Conservation (phyloP, 2,888 invertebrate species). For the Epsilonema sp. region DNA sequence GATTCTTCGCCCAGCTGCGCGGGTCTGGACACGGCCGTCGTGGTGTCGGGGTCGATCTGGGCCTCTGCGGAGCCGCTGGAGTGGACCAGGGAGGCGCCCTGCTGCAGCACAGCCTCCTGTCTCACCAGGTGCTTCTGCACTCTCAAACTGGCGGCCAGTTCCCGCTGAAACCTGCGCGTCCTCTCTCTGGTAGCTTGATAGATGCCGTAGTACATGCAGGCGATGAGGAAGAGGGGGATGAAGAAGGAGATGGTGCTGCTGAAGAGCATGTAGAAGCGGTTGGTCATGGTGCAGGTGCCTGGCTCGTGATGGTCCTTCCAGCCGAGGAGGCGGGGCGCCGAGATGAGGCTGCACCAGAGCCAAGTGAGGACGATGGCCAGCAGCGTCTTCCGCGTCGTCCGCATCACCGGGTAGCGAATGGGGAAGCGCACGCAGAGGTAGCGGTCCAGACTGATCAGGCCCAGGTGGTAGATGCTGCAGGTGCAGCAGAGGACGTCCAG, state of each 20-base stretch:
- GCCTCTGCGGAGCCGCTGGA: too few relatives aligned
- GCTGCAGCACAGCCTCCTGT: too few relatives aligned
- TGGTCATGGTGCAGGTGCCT: conserved; percentile 5
- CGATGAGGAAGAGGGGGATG: conserved; percentile 5
- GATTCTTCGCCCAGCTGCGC: too few relatives aligned
- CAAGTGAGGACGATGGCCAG: conserved; percentile 7
- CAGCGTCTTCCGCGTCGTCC: conserved; percentile 5
- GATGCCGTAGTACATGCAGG: conserved; percentile 5
- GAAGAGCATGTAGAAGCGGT: conserved; percentile 5
- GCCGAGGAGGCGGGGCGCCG: conserved; percentile 3
- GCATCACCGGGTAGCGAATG: conserved; percentile 3
- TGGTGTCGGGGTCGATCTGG: too few relatives aligned
- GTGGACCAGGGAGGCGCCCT: too few relatives aligned
- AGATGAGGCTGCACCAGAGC: conserved; percentile 6
- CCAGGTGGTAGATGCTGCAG: conserved; percentile 9
- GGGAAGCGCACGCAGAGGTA: conserved; percentile 9
- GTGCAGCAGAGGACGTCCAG: conserved; percentile 10
- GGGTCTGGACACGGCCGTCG: too few relatives aligned
- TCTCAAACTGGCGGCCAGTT: not conserved
- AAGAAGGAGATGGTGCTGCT: conserved; percentile 8
- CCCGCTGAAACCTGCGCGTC: not conserved
- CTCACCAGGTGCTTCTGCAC: not conserved
- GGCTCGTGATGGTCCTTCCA: not conserved
- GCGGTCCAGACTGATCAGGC: conserved; percentile 7
- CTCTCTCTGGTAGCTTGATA: conserved; percentile 4